Evolutionary conservation across 2,797 vertebrate species (phyloP).

Genomic region (Anguilla megastoma): DNA sequence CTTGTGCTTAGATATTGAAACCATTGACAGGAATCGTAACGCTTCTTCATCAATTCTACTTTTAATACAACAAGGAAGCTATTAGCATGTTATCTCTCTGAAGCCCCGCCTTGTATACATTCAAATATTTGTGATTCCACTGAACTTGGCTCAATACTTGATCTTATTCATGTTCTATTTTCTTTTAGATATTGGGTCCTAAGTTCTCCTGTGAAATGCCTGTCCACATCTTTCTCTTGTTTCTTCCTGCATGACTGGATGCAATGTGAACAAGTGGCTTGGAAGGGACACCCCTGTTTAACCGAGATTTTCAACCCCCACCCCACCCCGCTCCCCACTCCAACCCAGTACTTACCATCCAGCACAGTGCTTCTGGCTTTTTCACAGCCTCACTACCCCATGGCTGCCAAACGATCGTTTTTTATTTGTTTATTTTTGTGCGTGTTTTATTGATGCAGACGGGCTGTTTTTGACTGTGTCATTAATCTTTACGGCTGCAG

Average conservation of each 20-base stretch:
- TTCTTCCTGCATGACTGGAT: slow-evolving; percentile 98
- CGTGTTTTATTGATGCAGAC: neutral
- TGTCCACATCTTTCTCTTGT: slow-evolving; percentile 78
- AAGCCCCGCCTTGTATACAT: slow-evolving; percentile 54
- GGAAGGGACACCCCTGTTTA: slow-evolving; percentile 80
- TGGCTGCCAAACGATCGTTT: slow-evolving; percentile 79
- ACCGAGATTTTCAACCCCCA: slow-evolving; percentile 70
- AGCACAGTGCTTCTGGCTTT: slow-evolving; percentile 81
- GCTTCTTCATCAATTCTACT: slow-evolving; percentile 11
- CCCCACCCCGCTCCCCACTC: slow-evolving; percentile 44
- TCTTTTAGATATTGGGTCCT: slow-evolving; percentile 62
- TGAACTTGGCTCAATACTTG: slow-evolving; percentile 57
- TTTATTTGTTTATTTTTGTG: slow-evolving; percentile 52
- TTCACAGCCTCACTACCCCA: slow-evolving; percentile 81
- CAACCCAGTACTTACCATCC: slow-evolving; percentile 75
- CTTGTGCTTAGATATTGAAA: neutral
- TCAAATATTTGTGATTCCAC: neutral
- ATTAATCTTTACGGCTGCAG: neutral
- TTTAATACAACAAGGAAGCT: slow-evolving; percentile 42
- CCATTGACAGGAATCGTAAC: neutral
- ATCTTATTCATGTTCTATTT: slow-evolving; percentile 56
- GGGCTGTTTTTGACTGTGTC: neutral
- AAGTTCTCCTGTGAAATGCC: slow-evolving; percentile 99
- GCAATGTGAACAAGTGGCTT: slow-evolving; percentile 93
- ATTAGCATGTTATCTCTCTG: slow-evolving; percentile 56